Percentiles rank a stretch among this genome's conserved stretches.
phyloP scores from a whole-genome alignment of 2,113 vertebrate genomes.

The Cephalopholis sonnerati region DNA sequence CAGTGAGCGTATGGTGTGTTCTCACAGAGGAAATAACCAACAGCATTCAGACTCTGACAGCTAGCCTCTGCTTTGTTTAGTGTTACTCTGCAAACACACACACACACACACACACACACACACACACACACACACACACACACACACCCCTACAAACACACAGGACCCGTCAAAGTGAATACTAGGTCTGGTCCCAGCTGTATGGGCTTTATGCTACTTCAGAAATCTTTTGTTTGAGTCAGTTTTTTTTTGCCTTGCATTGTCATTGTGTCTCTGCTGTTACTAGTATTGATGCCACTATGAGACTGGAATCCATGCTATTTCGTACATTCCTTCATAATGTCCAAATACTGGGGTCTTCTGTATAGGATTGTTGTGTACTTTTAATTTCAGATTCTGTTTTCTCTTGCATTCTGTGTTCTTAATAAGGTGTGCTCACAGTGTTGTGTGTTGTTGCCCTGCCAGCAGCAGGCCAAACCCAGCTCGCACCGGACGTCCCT shows the following conservation, averaged over 20 bases:
- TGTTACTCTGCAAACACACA: neutral
- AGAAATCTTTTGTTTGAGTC: neutral
- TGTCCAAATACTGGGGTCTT: neutral
- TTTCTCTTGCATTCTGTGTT: too few relatives aligned
- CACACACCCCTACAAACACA: too few relatives aligned
- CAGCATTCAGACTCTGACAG: conserved; percentile 17
- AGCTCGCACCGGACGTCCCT: too few relatives aligned
- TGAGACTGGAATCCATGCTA: neutral
- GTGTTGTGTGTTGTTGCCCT: neutral
- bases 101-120: neutral
- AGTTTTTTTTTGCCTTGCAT: neutral
- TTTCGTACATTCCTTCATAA: neutral
- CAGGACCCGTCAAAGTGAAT: neutral
- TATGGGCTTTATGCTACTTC: neutral
- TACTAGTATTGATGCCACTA: neutral
- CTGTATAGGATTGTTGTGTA: neutral
- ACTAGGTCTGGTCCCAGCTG: conserved; percentile 22
- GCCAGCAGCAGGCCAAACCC: too few relatives aligned
- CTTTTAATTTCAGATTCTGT: neutral
- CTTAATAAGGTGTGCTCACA: neutral
- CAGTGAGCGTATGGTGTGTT: neutral
- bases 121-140: neutral
- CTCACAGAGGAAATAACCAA: conserved; percentile 21
- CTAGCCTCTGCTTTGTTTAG: neutral
- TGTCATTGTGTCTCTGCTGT: neutral